Evolutionary conservation across 2,797 vertebrate species (phyloP), one percentile per base, ranked within the genome.

Genomic region (Pogoniulus pusillus): DNA sequence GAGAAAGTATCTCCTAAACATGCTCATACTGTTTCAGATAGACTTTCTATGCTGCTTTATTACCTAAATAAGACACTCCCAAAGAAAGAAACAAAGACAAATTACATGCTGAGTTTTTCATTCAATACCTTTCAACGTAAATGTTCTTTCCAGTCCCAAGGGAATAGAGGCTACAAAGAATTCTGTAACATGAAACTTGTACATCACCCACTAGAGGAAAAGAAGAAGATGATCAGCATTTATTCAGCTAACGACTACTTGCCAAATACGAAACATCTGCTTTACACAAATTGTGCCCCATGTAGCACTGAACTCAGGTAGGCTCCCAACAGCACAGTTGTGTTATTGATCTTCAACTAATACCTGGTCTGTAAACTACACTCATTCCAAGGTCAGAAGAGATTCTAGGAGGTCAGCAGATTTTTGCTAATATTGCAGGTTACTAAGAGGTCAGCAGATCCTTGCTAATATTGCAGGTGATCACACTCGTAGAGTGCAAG

Each of bases 71-170:
- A 59, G 30, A 54, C 3, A 35, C 16, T 72, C 8, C 4, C 66
- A 63, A 87, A 45, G 19, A 74, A 77, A 10, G 78, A 18, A 71
- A 86, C 41, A 77, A 84, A 49, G 6, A 23, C 45, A 47, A 27
- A 37, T 79, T 66, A 39, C 51, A 72, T 19, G 29, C 20, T 54
- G 62, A 55, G 55, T 77, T 92, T 93, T 85, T 73, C 30, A 58
- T 39, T 81, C 64, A 85, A 90, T 98, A 99, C 99, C 99, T 99
- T 97, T 99, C 99, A 84, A 99, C 99, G 30, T 99, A 99, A 96
- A 99, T 99, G 97, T 99, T 99, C 95, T 99, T 99, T 69, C 99
- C 99, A 32, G 99, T 99, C 63, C 99, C 99, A 82, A 99, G 98
- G 10, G 98, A 98, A 85, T 99, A 99, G 11, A 99, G 98, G 89